phyloP scores from a whole-genome alignment of 2,113 vertebrate species.

The Scomber scombrus region DNA sequence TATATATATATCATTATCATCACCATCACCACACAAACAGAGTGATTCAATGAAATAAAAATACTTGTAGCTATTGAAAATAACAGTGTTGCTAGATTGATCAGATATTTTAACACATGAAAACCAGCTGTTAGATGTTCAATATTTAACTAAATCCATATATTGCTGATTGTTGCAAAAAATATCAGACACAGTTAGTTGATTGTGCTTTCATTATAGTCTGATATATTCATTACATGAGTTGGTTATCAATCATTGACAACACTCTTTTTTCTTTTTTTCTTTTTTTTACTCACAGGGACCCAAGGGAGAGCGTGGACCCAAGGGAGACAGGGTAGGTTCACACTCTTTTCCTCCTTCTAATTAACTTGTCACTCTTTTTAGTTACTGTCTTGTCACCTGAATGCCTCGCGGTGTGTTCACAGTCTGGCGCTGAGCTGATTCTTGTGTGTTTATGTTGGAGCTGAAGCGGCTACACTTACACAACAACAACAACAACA shows the following conservation, averaged over 20 bases:
- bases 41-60: neutral
- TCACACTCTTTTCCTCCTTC: slow-evolving; percentile 14
- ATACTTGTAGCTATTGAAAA: neutral
- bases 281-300: slow-evolving; percentile 81
- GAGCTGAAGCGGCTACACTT: neutral
- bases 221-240: neutral
- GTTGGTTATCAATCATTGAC: neutral
- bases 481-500: neutral
- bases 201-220: neutral
- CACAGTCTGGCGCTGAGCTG: neutral
- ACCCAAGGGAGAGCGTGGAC: slow-evolving; percentile 91
- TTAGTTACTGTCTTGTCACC: neutral
- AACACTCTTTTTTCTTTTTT: slow-evolving; percentile 5
- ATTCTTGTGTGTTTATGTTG: neutral
- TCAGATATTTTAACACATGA: neutral
- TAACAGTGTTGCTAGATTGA: neutral
- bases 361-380: neutral
- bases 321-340: slow-evolving; percentile 92
- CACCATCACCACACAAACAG: neutral
- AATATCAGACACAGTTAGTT: neutral
- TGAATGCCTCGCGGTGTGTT: slow-evolving; percentile 5
- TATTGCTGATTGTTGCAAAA: neutral
- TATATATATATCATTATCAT: neutral
- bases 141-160: neutral
- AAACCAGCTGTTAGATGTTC: neutral